Base-by-base conservation (phyloP, 2,888 invertebrate genomes). In the Schizotus pectinicornis region DNA sequence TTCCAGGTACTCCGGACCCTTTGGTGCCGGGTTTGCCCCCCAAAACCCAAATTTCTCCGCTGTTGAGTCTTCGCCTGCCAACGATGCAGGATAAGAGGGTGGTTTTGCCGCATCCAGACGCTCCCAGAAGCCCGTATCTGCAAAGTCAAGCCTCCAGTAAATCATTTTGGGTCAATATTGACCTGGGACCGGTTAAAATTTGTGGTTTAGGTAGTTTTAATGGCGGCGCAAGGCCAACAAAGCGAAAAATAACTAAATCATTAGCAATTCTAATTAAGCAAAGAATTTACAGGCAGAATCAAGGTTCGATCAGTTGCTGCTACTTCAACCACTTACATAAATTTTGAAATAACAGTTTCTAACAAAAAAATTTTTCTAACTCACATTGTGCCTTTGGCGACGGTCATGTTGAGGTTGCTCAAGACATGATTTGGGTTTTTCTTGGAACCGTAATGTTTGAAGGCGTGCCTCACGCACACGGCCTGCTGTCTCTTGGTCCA, bases 41-140 rank as follows among this genome's bases (percentile, higher is more conserved):
- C 49, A 97, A 85, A 34, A 96, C 95, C 83, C 89, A 90, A 67
- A 96, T 91, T 77, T 92, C 91, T 3, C 97, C 97, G 1, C 88
- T 86, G 80, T 95, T 92, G 48, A 95, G 82, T 69, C 90, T 85
- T 71, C 94, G 85, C 51, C 95, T 84, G 2, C 97, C 96, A 13
- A 97, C 94, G 72, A 96, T 92, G 80, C 95, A 95, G 42, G 94
- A 92, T 3, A 97, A 85, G 8, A 97, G 82, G 0, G 97, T 97
- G 1, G 97, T 97, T 81, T 97, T 97, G n/a, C 95, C 95, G 78
- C 97, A 97, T 32, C 97, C 97, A 59, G 95, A 95, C 6, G 97
- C 95, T 14, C 97, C 97, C 22, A 97, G 83, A 7, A 97, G 85
- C 56, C 96, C 96, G 79, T 97, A 97, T 80, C 96, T 97, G 82